Evolutionary conservation across 2,888 invertebrate species (phyloP).

Genomic region (Ctenicera cuprea): DNA sequence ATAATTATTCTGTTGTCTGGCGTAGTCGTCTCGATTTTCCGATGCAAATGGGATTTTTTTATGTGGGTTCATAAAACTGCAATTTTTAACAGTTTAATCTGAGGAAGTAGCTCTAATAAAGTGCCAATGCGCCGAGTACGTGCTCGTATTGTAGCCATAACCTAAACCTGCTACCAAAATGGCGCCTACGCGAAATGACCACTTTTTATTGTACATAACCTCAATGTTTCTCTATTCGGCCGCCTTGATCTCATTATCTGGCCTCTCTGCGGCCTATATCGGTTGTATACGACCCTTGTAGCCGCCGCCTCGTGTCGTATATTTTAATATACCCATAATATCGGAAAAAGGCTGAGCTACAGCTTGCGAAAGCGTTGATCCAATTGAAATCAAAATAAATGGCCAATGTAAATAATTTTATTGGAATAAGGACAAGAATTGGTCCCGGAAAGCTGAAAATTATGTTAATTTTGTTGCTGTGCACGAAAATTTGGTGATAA

Average conservation of each 20-base stretch:
- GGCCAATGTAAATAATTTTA: slow-evolving; percentile 49
- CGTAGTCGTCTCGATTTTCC: slow-evolving; percentile 16
- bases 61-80: slow-evolving; percentile 16
- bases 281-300: slow-evolving; percentile 54
- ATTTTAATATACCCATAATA: slow-evolving; percentile 58
- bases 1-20: slow-evolving; percentile 34
- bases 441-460: slow-evolving; percentile 32
- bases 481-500: slow-evolving; percentile 13
- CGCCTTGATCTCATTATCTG: slow-evolving; percentile 62
- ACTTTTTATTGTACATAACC: slow-evolving; percentile 60
- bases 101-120: slow-evolving; percentile 44
- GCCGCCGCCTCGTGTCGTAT: slow-evolving; percentile 54
- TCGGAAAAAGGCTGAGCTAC: slow-evolving; percentile 40
- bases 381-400: slow-evolving; percentile 48
- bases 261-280: slow-evolving; percentile 57
- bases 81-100: slow-evolving; percentile 36
- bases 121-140: slow-evolving; percentile 42
- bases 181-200: slow-evolving; percentile 53
- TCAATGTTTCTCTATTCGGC: slow-evolving; percentile 59
- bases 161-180: slow-evolving; percentile 54
- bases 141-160: slow-evolving; percentile 45
- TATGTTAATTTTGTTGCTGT: slow-evolving; percentile 36
- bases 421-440: slow-evolving; percentile 28
- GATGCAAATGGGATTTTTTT: slow-evolving; percentile 20
- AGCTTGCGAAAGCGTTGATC: slow-evolving; percentile 41